Evolutionary conservation across 2,888 invertebrate genomes (phyloP).

Genomic region (Agriopis aurantiaria): DNA sequence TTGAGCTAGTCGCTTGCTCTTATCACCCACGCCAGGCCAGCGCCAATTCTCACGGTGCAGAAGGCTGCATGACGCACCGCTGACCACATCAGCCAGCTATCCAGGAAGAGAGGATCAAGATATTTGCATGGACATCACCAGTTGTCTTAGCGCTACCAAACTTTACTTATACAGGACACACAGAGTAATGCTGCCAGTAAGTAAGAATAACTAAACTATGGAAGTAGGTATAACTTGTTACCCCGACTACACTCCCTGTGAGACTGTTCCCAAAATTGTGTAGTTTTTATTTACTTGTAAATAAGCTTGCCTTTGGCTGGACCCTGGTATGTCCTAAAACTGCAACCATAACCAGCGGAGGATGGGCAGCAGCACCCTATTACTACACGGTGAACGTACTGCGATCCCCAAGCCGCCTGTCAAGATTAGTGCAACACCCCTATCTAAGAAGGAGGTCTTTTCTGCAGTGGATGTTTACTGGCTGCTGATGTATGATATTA

Average conservation of each 20-base stretch:
- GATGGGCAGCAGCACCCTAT: too few relatives aligned
- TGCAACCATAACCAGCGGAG: too few relatives aligned
- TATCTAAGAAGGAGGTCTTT: too few relatives aligned
- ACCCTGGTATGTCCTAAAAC: too few relatives aligned
- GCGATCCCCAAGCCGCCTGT: too few relatives aligned
- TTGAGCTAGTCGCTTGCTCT: slow-evolving; percentile 21
- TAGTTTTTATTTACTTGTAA: too few relatives aligned
- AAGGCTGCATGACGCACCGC: slow-evolving; percentile 64
- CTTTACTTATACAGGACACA: not conserved
- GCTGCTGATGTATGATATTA: too few relatives aligned
- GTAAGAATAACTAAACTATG: not conserved
- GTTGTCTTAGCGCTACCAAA: slow-evolving; percentile 33
- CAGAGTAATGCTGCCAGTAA: slow-evolving; percentile 6
- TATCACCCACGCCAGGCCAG: slow-evolving; percentile 40
- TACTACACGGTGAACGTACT: too few relatives aligned
- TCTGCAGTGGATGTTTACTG: too few relatives aligned
- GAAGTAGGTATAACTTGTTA: not conserved
- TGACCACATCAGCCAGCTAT: slow-evolving; percentile 72
- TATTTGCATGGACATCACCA: slow-evolving; percentile 42
- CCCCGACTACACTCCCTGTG: not conserved
- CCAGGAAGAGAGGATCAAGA: slow-evolving; percentile 71
- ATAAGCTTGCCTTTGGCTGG: too few relatives aligned
- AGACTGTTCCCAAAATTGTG: too few relatives aligned
- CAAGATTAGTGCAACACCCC: too few relatives aligned
- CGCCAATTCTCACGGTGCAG: slow-evolving; percentile 50